Base-by-base conservation (phyloP, 2,797 vertebrate species). In the Pteropus rufus region DNA sequence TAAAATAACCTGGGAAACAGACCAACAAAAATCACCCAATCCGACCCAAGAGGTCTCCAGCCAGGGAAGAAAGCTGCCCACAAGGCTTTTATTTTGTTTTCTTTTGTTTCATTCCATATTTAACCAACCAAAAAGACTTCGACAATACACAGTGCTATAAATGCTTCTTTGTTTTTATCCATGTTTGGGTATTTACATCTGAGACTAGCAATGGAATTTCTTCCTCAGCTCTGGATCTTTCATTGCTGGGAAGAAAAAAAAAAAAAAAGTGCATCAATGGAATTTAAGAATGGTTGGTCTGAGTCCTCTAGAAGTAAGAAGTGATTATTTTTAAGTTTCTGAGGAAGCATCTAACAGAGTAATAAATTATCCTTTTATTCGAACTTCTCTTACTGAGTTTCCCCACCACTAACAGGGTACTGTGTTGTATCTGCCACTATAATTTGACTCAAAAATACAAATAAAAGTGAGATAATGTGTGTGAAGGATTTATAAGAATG, bases 51-150 rank as follows among this genome's bases (percentile, higher is more conserved):
- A 39, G 21, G 15, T 44, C 34, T 56, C 23, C 52, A 36, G 1
- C 8, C 49, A 7, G n/a, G 21, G 16, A 69, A 44, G 18, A 15
- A 67, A 31, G 36, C 11, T 21, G 67, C 12, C 72, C 31, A 21
- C 0, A 7, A 10, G 44, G 77, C 5, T 84, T 93, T 82, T 15
- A 49, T 70, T 92, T 89, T 49, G 65, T 34, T 88, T 52, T n/a
- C 16, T 90, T 75, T 84, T 67, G 10, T 85, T 80, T 89, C n/a
- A 11, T 79, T 88, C 60, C 87, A 31, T 34, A 79, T 96, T 91
- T 96, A 81, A 87, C 72, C 24, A 81, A 87, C 67, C 24, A 80
- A 94, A 29, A 92, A 24, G 65, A 87, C 34, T 60, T 83, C 34
- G 54, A 75, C 52, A 86, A 75, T 23, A 36, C 65, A 31, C 39